Evolutionary conservation across 2,797 vertebrate species (phyloP).

Genomic region (Anableps anableps): DNA sequence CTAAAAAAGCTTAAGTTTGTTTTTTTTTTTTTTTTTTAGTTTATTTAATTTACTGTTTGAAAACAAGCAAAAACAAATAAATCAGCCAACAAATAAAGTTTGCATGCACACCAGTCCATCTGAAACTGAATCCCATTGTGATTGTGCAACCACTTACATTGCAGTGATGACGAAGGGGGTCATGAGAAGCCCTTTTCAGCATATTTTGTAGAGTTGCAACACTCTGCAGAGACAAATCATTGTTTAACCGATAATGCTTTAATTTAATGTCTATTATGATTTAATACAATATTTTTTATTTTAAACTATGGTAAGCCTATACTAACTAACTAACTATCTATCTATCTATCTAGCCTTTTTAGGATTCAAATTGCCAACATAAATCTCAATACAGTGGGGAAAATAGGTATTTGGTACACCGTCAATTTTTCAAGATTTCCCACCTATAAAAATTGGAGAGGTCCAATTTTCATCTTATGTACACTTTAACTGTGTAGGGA

Average conservation of each 20-base stretch:
- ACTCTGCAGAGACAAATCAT: constrained; percentile 42
- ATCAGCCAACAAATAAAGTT: background rate
- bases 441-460: background rate
- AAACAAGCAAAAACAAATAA: background rate
- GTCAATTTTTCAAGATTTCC: background rate
- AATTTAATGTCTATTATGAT: background rate
- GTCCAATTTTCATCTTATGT: background rate
- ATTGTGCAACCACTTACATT: constrained; percentile 37
- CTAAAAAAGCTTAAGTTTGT: background rate
- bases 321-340: background rate
- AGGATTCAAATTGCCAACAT: background rate
- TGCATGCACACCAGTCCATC: background rate
- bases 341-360: too few relatives aligned
- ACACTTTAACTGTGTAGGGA: too few relatives aligned
- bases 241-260: too few relatives aligned
- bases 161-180: constrained; percentile 24
- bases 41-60: background rate
- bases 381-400: background rate
- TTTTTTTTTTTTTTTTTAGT: background rate
- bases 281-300: background rate
- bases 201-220: constrained; percentile 46
- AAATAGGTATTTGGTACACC: background rate
- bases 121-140: background rate
- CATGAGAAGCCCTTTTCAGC: constrained; percentile 60
- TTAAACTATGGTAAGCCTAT: background rate